Evolutionary conservation across 2,797 vertebrate genomes (phyloP).

Genomic region (Pseudochirops corinnae): DNA sequence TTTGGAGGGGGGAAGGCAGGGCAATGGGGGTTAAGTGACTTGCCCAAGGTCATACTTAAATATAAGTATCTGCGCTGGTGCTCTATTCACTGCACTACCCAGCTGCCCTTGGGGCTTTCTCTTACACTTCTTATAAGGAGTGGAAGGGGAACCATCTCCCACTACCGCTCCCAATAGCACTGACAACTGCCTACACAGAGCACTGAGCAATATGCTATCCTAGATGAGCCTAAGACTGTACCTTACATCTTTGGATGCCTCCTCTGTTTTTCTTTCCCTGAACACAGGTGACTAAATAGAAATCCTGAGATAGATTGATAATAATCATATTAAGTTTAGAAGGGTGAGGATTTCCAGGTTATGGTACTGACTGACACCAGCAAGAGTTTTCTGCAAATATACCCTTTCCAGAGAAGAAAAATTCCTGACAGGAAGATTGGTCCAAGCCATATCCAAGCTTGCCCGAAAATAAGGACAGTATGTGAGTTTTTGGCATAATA

Average conservation of each 20-base stretch:
- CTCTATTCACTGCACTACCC: no score
- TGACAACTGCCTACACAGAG: not conserved
- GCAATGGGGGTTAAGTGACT: no score
- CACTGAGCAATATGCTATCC: not conserved
- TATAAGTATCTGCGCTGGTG: no score
- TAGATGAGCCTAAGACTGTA: not conserved
- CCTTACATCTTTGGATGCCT: not conserved
- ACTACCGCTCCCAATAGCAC: not conserved
- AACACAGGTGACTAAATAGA: not conserved
- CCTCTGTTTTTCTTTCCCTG: not conserved
- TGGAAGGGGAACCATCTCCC: not conserved
- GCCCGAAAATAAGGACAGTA: not conserved
- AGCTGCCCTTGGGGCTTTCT: not conserved
- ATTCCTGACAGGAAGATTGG: not conserved
- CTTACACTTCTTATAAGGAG: not conserved
- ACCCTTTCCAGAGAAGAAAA: not conserved
- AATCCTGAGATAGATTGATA: not conserved
- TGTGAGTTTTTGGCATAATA: not conserved
- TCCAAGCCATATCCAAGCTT: not conserved
- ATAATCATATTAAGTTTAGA: not conserved
- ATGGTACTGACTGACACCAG: not conserved
- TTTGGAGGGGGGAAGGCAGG: no score
- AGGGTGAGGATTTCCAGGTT: not conserved
- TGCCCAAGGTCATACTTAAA: no score
- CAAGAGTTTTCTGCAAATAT: not conserved